These are phyloP conservation scores for Hylaeus volcanicus DNA, from an alignment of 1,140 invertebrate genomes.

Conservation along the genomic window DNA sequence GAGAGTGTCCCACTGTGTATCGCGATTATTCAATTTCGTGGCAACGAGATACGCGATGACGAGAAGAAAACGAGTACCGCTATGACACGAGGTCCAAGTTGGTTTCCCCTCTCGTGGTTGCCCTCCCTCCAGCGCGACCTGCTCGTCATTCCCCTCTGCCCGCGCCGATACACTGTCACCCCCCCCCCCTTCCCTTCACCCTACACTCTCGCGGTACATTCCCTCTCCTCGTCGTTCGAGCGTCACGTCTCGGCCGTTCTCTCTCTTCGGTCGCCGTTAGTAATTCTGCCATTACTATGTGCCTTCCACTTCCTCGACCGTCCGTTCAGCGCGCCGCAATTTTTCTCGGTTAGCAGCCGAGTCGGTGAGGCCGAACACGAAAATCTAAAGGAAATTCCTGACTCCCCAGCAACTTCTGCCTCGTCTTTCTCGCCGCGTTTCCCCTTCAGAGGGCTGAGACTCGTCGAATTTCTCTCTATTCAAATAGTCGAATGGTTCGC, in stretches of 20 bases:
- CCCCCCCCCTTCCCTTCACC: conserved; percentile 10
- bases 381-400: conserved; percentile 51
- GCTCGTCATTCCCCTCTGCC: too few species aligned
- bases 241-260: neutral
- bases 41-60: conserved; percentile 56
- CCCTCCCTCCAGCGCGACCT: neutral
- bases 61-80: conserved; percentile 65
- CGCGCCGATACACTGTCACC: neutral
- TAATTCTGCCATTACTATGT: conserved; percentile 28
- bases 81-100: conserved; percentile 59
- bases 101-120: conserved; percentile 55
- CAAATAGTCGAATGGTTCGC: too few species aligned
- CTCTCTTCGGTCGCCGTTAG: conserved; percentile 4
- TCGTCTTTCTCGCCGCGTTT: too few species aligned
- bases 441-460: too few species aligned
- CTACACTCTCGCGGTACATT: conserved; percentile 32
- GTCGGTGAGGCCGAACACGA: conserved; percentile 29
- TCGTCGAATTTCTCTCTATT: too few species aligned
- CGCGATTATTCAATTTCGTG: conserved; percentile 61
- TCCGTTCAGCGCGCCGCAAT: conserved; percentile 53
- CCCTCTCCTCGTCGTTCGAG: conserved; percentile 4
- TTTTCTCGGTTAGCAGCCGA: conserved; percentile 57
- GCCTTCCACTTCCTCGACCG: conserved; percentile 50
- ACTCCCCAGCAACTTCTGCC: neutral
- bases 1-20: conserved; percentile 14